Evolutionary conservation across 2,888 invertebrate species (phyloP).

Genomic region (Drosophila nr. perissopoda): DNA sequence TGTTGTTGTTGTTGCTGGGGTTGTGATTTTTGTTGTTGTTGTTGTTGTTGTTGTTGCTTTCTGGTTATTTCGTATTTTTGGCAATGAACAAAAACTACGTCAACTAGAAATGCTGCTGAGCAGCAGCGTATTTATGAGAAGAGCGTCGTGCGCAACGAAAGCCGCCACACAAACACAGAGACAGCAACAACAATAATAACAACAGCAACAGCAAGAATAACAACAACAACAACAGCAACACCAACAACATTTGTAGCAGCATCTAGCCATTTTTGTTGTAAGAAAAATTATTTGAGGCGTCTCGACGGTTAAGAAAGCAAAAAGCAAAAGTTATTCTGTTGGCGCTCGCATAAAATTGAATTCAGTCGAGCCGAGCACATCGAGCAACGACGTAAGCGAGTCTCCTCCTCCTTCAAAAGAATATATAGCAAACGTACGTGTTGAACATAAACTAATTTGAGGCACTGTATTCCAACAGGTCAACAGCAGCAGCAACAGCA

Average conservation of each 20-base stretch:
- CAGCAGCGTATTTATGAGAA: constrained; percentile 61
- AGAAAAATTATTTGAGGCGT: constrained; percentile 25
- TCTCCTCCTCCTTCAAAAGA: neutral
- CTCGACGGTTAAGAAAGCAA: constrained; percentile 55
- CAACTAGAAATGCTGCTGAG: constrained; percentile 64
- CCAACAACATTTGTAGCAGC: constrained; percentile 14
- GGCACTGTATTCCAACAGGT: constrained; percentile 85
- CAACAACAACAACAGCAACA: constrained; percentile 32
- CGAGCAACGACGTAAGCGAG: constrained; percentile 70
- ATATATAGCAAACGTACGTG: neutral
- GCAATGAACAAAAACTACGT: constrained; percentile 81
- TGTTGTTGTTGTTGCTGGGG: constrained; percentile 11
- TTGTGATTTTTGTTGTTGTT: constrained; percentile 1
- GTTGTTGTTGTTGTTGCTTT: constrained; percentile 9
- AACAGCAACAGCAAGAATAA: constrained; percentile 50
- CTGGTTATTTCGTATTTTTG: constrained; percentile 78
- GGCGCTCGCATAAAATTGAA: constrained; percentile 83
- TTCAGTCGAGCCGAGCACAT: constrained; percentile 83
- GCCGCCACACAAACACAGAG: constrained; percentile 33
- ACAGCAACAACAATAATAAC: constrained; percentile 37
- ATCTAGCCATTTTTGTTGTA: constrained; percentile 33
- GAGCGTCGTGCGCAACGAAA: constrained; percentile 78
- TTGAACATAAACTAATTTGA: constrained; percentile 13
- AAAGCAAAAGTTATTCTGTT: constrained; percentile 78
- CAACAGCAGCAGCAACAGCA: constrained; percentile 85